These are phyloP conservation scores for Muntiacus muntjak DNA, from an alignment of 2,113 vertebrate species.

Conservation along the genomic window DNA sequence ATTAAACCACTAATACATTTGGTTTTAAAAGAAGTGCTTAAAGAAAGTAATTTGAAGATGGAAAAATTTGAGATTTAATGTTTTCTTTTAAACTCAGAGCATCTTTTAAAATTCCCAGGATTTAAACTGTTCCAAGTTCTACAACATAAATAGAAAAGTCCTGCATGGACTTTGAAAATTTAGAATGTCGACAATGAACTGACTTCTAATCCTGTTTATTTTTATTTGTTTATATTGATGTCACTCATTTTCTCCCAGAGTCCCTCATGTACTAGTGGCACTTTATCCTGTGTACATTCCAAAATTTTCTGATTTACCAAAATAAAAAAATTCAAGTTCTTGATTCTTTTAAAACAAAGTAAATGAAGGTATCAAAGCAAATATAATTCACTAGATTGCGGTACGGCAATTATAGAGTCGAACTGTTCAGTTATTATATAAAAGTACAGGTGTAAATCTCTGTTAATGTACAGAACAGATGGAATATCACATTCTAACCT, in stretches of 20 bases:
- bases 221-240: slow-evolving; percentile 6
- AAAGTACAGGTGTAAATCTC: neutral
- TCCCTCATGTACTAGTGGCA: neutral
- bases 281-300: neutral
- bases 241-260: neutral
- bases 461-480: neutral
- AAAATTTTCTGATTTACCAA: neutral
- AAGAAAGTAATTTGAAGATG: neutral
- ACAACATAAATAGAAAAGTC: neutral
- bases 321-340: neutral
- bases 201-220: neutral
- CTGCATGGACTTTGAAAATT: neutral
- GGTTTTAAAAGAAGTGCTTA: slow-evolving; percentile 16
- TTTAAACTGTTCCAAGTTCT: neutral
- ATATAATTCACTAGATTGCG: neutral
- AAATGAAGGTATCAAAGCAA: neutral
- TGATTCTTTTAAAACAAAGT: neutral
- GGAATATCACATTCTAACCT: neutral
- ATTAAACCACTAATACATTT: neutral
- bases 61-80: neutral
- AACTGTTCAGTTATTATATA: neutral
- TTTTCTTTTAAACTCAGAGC: neutral
- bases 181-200: neutral
- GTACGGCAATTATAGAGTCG: neutral
- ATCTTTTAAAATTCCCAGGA: neutral